Evolutionary conservation across 2,113 vertebrate genomes (phyloP).

Genomic region (Phylloscopus trochilus): DNA sequence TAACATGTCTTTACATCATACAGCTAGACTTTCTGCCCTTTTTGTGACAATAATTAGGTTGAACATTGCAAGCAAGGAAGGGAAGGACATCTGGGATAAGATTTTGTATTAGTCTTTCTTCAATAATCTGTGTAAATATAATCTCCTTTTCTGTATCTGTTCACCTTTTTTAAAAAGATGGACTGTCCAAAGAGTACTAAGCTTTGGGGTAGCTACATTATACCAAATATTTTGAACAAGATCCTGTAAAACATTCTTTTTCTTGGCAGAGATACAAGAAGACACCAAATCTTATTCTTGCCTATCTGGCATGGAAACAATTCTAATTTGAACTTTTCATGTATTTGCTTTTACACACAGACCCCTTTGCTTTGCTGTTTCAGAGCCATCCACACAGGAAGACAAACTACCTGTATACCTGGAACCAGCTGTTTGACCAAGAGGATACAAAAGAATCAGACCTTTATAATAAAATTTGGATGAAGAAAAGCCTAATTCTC

Average conservation of each 20-base stretch:
- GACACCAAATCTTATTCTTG: background rate
- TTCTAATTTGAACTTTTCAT: background rate
- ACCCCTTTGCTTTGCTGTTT: background rate
- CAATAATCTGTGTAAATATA: background rate
- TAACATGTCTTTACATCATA: background rate
- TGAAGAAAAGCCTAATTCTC: background rate
- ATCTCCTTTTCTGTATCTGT: background rate
- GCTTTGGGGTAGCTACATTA: background rate
- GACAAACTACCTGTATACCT: background rate
- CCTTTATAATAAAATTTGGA: background rate
- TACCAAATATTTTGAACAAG: background rate
- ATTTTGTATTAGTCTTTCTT: background rate
- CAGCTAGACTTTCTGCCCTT: background rate
- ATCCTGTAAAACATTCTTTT: background rate
- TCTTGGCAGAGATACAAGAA: background rate
- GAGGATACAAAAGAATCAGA: background rate
- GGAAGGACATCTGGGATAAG: background rate
- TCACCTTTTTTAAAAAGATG: background rate
- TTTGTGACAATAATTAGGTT: background rate
- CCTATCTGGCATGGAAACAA: background rate
- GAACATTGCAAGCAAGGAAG: background rate
- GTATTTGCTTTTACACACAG: fast-evolving
- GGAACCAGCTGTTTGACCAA: background rate
- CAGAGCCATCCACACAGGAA: background rate
- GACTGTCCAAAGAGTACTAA: background rate